phyloP scores from a whole-genome alignment of 35 echinoderm and acorn worm species.

The Chiridota heheva region DNA sequence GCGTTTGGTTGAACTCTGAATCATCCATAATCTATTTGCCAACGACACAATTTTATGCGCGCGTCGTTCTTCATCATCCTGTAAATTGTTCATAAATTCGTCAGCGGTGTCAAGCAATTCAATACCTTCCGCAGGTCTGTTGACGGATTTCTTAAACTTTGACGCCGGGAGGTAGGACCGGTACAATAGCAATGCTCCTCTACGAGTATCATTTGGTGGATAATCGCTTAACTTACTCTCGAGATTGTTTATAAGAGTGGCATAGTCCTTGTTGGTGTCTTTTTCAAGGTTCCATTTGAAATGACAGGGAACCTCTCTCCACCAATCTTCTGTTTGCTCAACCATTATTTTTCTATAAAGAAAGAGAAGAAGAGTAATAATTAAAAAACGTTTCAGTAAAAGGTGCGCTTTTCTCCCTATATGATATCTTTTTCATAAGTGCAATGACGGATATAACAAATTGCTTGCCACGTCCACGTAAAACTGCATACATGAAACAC shows the following conservation, averaged over 20 bases:
- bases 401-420: too few species aligned
- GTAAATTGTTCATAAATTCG: not conserved
- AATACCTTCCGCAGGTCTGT: not conserved
- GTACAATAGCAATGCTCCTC: not conserved
- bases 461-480: too few species aligned
- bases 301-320: constrained; percentile 15
- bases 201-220: not conserved
- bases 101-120: constrained; percentile 13
- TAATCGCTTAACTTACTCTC: constrained; percentile 16
- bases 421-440: too few species aligned
- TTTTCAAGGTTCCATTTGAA: constrained; percentile 23
- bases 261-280: not conserved
- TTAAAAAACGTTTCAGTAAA: too few species aligned
- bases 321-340: too few species aligned
- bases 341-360: too few species aligned
- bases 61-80: not conserved
- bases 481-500: too few species aligned
- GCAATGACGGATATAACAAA: too few species aligned
- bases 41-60: not conserved
- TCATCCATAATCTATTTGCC: constrained; percentile 17
- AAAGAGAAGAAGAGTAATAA: too few species aligned
- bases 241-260: not conserved
- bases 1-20: not conserved
- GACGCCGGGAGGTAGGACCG: constrained; percentile 18
- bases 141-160: not conserved